A percentile compares a stretch with the other conserved stretches of the same genome.
phyloP scores from a whole-genome alignment of 2,113 vertebrate genomes.

The Hipposideros armiger region DNA sequence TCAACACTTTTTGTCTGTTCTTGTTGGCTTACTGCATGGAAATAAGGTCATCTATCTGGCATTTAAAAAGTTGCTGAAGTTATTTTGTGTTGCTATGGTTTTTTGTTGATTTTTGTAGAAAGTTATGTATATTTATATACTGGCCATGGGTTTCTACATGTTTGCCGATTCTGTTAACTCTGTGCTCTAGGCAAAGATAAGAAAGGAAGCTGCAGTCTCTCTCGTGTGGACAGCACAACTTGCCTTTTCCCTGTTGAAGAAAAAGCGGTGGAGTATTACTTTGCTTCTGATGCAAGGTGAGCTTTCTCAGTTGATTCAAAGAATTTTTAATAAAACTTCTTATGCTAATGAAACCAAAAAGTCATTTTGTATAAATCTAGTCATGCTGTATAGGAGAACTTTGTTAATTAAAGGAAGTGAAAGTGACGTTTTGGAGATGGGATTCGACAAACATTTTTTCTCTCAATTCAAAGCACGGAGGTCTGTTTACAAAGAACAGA shows the following conservation, averaged over 20 bases:
- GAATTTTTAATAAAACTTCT: constrained; percentile 47
- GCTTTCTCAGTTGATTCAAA: not conserved
- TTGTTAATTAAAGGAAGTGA: not conserved
- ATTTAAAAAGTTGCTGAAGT: constrained; percentile 65
- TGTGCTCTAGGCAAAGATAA: constrained; percentile 92
- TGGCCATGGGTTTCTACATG: not conserved
- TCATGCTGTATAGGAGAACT: not conserved
- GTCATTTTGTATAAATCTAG: constrained; percentile 7
- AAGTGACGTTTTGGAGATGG: not conserved
- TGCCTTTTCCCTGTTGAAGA: constrained; percentile 97
- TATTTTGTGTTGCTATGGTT: constrained; percentile 85
- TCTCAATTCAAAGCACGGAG: not conserved
- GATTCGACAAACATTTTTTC: not conserved
- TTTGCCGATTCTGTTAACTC: not conserved
- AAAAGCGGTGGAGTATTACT: constrained; percentile 98
- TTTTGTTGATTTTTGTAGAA: constrained; percentile 64
- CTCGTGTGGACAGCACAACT: constrained; percentile 95
- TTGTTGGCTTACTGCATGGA: constrained; percentile 76
- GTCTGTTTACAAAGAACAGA: not conserved
- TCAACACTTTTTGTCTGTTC: constrained; percentile 6
- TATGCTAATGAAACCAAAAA: not conserved
- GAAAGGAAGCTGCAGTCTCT: constrained; percentile 92
- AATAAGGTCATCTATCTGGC: constrained; percentile 20
- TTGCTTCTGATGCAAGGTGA: constrained; percentile 98
- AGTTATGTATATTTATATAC: not conserved